A percentile compares a stretch with the other conserved stretches of the same genome.
Evolutionary conservation across 2,888 invertebrate species (phyloP).

Genomic region (Acronicta aceris): DNA sequence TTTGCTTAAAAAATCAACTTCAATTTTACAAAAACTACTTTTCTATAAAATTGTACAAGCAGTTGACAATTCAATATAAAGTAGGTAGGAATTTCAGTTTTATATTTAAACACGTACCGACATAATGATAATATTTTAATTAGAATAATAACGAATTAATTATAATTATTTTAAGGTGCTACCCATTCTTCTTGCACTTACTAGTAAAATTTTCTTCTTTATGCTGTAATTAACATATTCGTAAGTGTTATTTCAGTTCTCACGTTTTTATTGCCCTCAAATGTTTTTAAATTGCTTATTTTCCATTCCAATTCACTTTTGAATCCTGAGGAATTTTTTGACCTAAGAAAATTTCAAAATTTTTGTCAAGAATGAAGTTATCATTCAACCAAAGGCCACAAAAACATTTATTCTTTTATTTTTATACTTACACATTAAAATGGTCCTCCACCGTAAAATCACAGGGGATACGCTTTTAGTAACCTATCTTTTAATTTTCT

Average conservation of each 20-base stretch:
- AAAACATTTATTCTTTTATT: constrained; percentile 10
- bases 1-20: too few relatives aligned
- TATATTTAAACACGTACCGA: not conserved
- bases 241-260: constrained; percentile 59
- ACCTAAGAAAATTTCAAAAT: too few relatives aligned
- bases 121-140: too few relatives aligned
- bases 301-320: constrained; percentile 24
- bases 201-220: constrained; percentile 63
- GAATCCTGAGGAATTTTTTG: too few relatives aligned
- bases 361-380: too few relatives aligned
- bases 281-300: constrained; percentile 52
- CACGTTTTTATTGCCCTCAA: constrained; percentile 64
- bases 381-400: not conserved
- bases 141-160: too few relatives aligned
- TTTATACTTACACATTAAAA: not conserved
- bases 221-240: constrained; percentile 67
- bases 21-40: too few relatives aligned
- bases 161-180: too few relatives aligned
- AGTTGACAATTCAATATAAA: constrained; percentile 10
- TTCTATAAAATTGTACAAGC: too few relatives aligned
- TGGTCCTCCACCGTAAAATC: not conserved
- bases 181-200: constrained; percentile 26
- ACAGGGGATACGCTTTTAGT: too few relatives aligned
- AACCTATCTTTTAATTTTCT: not conserved
- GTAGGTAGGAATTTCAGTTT: constrained; percentile 10